phyloP scores from a whole-genome alignment of 2,888 invertebrate species.

The Apamea anceps region DNA sequence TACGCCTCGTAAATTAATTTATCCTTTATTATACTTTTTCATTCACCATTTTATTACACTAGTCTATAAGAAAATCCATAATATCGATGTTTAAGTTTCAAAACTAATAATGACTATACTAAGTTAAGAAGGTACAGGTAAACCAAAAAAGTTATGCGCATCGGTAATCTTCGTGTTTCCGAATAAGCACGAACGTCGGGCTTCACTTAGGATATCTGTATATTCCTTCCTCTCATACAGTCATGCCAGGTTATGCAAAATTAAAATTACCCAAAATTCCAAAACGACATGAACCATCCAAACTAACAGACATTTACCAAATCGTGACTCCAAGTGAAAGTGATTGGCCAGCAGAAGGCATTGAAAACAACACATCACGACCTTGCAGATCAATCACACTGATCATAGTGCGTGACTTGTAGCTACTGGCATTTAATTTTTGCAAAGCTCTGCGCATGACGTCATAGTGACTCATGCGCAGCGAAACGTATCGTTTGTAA shows the following conservation, averaged over 20 bases:
- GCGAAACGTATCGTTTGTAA: conserved; percentile 35
- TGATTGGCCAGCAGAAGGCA: conserved; percentile 50
- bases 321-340: conserved; percentile 67
- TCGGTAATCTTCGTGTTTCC: not conserved
- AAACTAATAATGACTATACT: not conserved
- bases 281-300: conserved; percentile 1
- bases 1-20: not conserved
- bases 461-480: conserved; percentile 56
- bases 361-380: conserved; percentile 61
- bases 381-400: conserved; percentile 64
- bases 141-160: not conserved
- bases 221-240: not conserved
- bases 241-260: not conserved
- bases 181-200: not conserved
- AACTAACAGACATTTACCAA: conserved; percentile 31
- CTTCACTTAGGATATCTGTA: not conserved
- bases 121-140: not conserved
- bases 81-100: not conserved
- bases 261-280: not conserved
- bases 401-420: conserved; percentile 60
- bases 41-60: too few relatives aligned
- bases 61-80: not conserved
- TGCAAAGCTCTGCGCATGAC: conserved; percentile 48
- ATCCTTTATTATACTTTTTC: not conserved
- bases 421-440: conserved; percentile 60